Conservation (phyloP, 2,888 invertebrate genomes). For the Eupeodes latifasciatus region DNA sequence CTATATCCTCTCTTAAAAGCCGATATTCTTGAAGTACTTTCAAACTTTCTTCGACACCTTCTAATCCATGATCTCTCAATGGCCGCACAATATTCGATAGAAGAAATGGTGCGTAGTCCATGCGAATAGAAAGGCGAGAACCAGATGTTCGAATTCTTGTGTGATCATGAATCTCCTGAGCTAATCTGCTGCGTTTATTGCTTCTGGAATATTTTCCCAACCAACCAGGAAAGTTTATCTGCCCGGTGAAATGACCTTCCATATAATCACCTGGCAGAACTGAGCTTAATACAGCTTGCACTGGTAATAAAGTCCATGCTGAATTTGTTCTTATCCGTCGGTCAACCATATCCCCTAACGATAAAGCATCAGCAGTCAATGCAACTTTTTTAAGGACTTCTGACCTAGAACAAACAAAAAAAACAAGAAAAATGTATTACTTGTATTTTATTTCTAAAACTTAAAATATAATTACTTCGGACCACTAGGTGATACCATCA, state of each 20-base stretch:
- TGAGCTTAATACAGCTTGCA: constrained; percentile 94
- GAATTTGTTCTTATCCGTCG: constrained; percentile 91
- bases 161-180: constrained; percentile 94
- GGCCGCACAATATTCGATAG: constrained; percentile 91
- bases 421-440: background rate
- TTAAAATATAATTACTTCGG: constrained; percentile 85
- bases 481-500: constrained; percentile 90
- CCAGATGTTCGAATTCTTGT: constrained; percentile 92
- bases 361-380: constrained; percentile 93
- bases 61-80: constrained; percentile 88
- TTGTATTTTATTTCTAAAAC: no score
- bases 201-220: constrained; percentile 96
- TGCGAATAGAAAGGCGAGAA: constrained; percentile 91
- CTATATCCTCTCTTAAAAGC: constrained; percentile 95
- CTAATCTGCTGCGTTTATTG: constrained; percentile 91
- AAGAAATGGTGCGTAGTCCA: constrained; percentile 94
- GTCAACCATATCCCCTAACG: constrained; percentile 94
- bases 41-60: constrained; percentile 90
- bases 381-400: constrained; percentile 89
- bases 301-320: constrained; percentile 94
- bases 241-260: constrained; percentile 90
- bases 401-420: constrained; percentile 76
- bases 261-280: constrained; percentile 95
- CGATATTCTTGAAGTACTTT: constrained; percentile 92
- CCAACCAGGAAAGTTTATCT: constrained; percentile 97